phyloP scores from a whole-genome alignment of 1,140 invertebrate species.

The Lethrus apterus region DNA sequence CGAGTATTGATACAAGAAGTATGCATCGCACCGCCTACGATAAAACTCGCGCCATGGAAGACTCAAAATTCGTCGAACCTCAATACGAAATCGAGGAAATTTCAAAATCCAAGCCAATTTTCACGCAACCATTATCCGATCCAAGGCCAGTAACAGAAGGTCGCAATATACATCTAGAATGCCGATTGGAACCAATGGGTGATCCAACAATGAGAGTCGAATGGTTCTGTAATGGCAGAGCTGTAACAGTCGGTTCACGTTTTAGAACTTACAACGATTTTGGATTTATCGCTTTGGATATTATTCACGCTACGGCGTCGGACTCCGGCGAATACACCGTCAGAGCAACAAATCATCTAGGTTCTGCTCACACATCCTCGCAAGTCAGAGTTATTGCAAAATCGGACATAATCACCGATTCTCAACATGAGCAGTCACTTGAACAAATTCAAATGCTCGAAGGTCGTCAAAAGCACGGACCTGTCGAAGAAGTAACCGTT shows the following conservation, averaged over 20 bases:
- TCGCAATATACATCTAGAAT: conserved; percentile 85
- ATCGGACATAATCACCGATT: conserved; percentile 85
- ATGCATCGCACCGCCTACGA: conserved; percentile 79
- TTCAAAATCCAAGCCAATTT: conserved; percentile 86
- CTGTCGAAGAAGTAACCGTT: conserved; percentile 69
- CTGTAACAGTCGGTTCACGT: conserved; percentile 79
- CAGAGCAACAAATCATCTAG: conserved; percentile 83
- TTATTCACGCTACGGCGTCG: conserved; percentile 74
- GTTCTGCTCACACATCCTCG: conserved; percentile 83
- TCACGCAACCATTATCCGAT: conserved; percentile 76
- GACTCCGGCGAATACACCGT: conserved; percentile 94
- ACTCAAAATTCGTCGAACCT: conserved; percentile 75
- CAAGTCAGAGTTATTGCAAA: conserved; percentile 77
- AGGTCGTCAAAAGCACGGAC: conserved; percentile 66
- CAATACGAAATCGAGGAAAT: conserved; percentile 88
- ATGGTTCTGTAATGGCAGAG: conserved; percentile 89
- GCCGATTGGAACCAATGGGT: conserved; percentile 84
- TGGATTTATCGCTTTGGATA: conserved; percentile 86
- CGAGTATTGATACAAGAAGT: conserved; percentile 78
- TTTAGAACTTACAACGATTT: conserved; percentile 95
- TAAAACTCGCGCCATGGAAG: conserved; percentile 82
- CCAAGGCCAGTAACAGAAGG: conserved; percentile 80
- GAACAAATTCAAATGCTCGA: conserved; percentile 94
- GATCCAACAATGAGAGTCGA: conserved; percentile 94
- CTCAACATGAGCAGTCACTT: conserved; percentile 89